These are phyloP conservation scores for Anser brachyrhynchus DNA, from an alignment of 2,113 vertebrate genomes.

Conservation along the genomic window DNA sequence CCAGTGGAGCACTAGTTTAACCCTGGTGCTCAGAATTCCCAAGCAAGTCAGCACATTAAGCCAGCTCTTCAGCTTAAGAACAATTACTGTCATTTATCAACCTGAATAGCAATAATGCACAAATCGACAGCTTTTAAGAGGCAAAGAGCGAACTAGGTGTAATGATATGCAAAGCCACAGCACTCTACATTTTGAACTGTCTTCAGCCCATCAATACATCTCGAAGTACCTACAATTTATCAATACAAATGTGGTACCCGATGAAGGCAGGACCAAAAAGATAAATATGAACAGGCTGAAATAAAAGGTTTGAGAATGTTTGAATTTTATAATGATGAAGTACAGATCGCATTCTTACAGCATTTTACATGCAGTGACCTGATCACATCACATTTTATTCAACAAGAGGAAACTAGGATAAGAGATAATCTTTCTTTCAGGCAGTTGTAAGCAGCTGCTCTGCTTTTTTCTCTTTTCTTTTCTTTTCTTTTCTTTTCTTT, in stretches of 20 bases:
- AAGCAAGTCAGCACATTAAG: slow-evolving; percentile 86
- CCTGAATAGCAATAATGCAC: slow-evolving; percentile 86
- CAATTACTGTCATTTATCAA: slow-evolving; percentile 91
- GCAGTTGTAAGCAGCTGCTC: slow-evolving; percentile 51
- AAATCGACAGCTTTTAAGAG: slow-evolving; percentile 88
- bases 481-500: neutral
- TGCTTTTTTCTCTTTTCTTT: neutral
- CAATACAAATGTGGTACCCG: slow-evolving; percentile 81
- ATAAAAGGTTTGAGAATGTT: slow-evolving; percentile 79
- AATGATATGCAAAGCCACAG: slow-evolving; percentile 86
- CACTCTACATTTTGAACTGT: slow-evolving; percentile 80
- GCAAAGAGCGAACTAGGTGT: slow-evolving; percentile 77
- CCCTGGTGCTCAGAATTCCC: slow-evolving; percentile 80
- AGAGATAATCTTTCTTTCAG: slow-evolving; percentile 62
- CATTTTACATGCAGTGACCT: slow-evolving; percentile 80
- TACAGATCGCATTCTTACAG: slow-evolving; percentile 70
- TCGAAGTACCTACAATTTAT: slow-evolving; percentile 82
- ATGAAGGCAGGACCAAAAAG: slow-evolving; percentile 80
- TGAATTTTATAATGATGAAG: slow-evolving; percentile 83
- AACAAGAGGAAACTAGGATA: slow-evolving; percentile 45
- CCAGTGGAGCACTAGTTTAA: slow-evolving; percentile 77
- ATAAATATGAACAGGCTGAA: slow-evolving; percentile 79
- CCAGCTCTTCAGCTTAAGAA: slow-evolving; percentile 86
- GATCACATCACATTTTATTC: slow-evolving; percentile 75
- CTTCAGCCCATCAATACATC: slow-evolving; percentile 84